Base-by-base conservation (phyloP, 1,140 invertebrate genomes). In the Bombus affinis region DNA sequence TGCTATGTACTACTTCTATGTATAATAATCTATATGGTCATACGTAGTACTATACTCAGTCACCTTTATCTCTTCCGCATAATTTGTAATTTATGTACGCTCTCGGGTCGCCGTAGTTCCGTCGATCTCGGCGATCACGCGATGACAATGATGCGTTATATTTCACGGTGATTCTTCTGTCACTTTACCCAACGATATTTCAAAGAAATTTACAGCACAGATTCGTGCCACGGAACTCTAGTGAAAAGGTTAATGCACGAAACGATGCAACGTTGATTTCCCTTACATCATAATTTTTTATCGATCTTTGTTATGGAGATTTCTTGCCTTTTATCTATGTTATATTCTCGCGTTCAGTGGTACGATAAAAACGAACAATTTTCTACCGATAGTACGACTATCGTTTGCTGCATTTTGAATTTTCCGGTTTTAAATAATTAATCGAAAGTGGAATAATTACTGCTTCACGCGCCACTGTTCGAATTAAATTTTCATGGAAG, bases 11-110 rank as follows among this genome's bases (percentile, higher is more conserved):
- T 66, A 35, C 15, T 18, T 32, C n/a, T 32, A 66, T n/a, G 12
- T 68, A 39, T 59, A 68, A 42, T 53, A 53, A 75, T 85, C 37
- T 85, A 81, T 77, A 62, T 70, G 47, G 13, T 22, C 1, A 53
- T 44, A 71, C 22, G 59, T 39, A 65, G 42, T 44, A 25, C 47
- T 22, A 42, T 77, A 78, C 85, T 87, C 89, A 87, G 89, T 89
- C 90, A 91, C 83, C 89, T 91, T 93, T 92, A 92, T 92, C 92
- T 92, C 92, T 93, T 93, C 92, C 91, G 85, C 92, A 90, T 92
- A 93, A 93, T 93, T 92, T 93, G 86, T 86, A 92, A 92, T 92
- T 93, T 92, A 92, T 92, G 91, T 87, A 82, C 82, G 76, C 44
- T 39, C 37, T 47, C 57, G 15, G 32, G n/a, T 44, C 8, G 10